Evolutionary conservation across 64 coral and sea anemone genomes (phyloP), one percentile per base, ranked within the genome.

Genomic region (Acropora tenuis): DNA sequence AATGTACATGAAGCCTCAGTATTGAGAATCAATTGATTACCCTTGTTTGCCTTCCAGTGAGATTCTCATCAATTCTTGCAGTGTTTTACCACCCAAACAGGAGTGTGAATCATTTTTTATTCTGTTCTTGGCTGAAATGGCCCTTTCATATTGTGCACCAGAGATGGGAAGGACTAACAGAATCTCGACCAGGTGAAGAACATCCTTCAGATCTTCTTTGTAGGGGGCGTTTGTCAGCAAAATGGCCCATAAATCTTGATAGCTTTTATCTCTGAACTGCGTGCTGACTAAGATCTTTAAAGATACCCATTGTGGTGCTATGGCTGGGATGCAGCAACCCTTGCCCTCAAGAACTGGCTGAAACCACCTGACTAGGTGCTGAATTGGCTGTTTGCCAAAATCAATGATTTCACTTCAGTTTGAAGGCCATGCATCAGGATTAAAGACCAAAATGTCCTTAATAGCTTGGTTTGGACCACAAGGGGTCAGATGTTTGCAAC

Each of bases 401-500:
- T 3, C 52, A 1, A 89, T 66, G 48, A 89, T 55, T 7, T 89
- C 87, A 78, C 76, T 65, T 67, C 43, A 53, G 67, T 57, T 47
- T 63, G 53, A 78, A 19, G 87, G 75, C 87, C 87, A 89, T 2
- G 75, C 75, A 20, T 88, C 74, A n/a, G 40, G 48, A 48, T 88
- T 88, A 78, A 88, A 89, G 75, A 89, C 87, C 50, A 89, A 50
- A 17, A 88, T 1, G 45, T 78, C 73, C 40, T 63, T 88, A 19
- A 79, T 30, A 67, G 53, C 76, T 89, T 89, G 75, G 87, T 66
- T 89, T 44, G 76, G 50, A 67, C 87, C 87, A 79, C 42, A 67
- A 46, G 52, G 50, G 15, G 72, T 88, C 58, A 88, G 73, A 43
- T 11, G 19, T 60, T 78, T 88, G 86, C 47, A 88, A 48, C 50